Evolutionary conservation across 1,140 invertebrate genomes (phyloP), one percentile per base, ranked within the genome.

Genomic region (Hylyphantes graminicola): DNA sequence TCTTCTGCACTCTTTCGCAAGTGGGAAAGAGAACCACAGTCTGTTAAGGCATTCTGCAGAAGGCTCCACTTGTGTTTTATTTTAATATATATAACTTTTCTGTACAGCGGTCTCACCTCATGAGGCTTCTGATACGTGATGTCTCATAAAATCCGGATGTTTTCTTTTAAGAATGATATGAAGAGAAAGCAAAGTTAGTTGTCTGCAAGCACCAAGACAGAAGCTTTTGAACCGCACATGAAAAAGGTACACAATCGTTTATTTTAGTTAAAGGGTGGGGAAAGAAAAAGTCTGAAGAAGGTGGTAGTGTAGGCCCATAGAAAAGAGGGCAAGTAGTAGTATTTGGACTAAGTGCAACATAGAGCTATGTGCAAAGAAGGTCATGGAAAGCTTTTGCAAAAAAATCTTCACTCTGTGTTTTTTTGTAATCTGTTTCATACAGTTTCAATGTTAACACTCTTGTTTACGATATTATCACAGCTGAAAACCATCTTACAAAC

Each of bases 141-240:
- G 72, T 65, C 79, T 74, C 80, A 83, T 83, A 83, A 83, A 75
- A 83, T 83, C 63, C 80, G 67, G 68, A 83, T 83, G 80, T 83
- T 73, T 81, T 81, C 48, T 64, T 74, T 61, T 70, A 51, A 65
- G 80, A 77, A 85, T 85, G 82, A 85, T 85, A 85, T 85, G 82
- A 74, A 77, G 82, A 67, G 76, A 85, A 85, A 85, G 82, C 59
- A 85, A 83, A 85, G 74, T 76, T 76, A 76, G 74, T 76, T 77
- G 74, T 85, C 74, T 85, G 82, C 82, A 77, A 85, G 82, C 82
- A 85, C 82, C 82, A 85, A 85, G 82, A 85, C 82, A 85, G 64
- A 77, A 77, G 73, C 73, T 68, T 70, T 70, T 76, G 77, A 73
- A 85, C 74, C 73, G 65, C 80, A 74, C 80, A 55, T 83, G n/a